phyloP scores from a whole-genome alignment of 2,797 vertebrate species.

The Podargus strigoides region DNA sequence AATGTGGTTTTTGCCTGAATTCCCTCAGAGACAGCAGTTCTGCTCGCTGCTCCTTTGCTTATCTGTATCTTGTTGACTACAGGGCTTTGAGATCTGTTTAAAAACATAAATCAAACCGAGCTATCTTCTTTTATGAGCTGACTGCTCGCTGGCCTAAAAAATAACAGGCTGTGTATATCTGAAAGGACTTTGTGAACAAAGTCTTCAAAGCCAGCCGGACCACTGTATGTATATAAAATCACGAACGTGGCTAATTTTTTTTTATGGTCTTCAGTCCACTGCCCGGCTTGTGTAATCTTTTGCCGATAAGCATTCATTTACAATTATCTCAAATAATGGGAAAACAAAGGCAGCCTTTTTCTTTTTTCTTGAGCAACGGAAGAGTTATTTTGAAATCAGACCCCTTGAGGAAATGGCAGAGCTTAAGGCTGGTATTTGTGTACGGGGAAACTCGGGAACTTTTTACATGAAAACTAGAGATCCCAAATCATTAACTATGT shows the following conservation, averaged over 20 bases:
- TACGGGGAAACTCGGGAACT: background rate
- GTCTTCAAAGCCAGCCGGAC: background rate
- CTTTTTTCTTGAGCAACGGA: background rate
- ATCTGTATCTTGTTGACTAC: conserved; percentile 20
- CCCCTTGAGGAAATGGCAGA: background rate
- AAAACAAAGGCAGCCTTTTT: conserved; percentile 36
- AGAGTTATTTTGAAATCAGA: conserved; percentile 38
- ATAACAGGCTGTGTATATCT: conserved; percentile 2
- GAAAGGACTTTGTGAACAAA: background rate
- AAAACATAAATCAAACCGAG: background rate
- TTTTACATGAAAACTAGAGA: background rate
- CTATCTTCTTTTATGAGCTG: conserved; percentile 5
- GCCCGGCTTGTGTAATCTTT: conserved; percentile 6
- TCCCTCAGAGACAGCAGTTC: background rate
- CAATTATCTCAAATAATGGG: conserved; percentile 16
- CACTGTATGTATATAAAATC: background rate
- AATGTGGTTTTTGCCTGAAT: background rate
- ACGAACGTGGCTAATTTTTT: background rate
- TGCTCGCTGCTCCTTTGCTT: background rate
- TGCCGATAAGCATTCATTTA: background rate
- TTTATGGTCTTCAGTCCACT: background rate
- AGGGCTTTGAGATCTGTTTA: conserved; percentile 10
- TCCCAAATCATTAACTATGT: conserved; percentile 34
- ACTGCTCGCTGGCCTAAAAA: conserved; percentile 34
- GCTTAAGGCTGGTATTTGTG: background rate